Base-by-base conservation (phyloP, 2,888 invertebrate genomes). In the Eubasilissa splendida region DNA sequence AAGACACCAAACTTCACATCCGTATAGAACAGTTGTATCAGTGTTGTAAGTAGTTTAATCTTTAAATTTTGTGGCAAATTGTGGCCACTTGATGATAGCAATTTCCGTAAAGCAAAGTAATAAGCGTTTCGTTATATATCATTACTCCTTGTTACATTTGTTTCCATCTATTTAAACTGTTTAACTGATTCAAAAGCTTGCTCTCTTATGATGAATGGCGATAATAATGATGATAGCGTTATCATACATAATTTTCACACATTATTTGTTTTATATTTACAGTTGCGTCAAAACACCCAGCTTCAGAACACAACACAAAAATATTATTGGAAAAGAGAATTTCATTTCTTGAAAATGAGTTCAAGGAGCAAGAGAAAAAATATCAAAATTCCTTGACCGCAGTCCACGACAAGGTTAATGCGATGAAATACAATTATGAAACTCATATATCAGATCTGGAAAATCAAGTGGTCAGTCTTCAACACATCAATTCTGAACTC, bases 361-460 rank as follows among this genome's bases (percentile, higher is more conserved):
- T 95, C 59, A 92, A 92, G 86, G 92, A 92, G 77, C 94, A 95
- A 86, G 95, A 95, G 85, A 89, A 91, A 31, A 92, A 94, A 86
- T 94, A 94, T 14, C 93, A 94, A 83, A 92, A 93, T 85, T 93
- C 95, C 76, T 87, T 95, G 83, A 86, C 93, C 33, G 95, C 95
- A 74, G 92, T 96, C 14, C 95, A 95, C 87, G 94, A 93, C 79
- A 95, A 95, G 85, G 95, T 95, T 86, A 92, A 93, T 58, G 94
- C 94, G 66, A 94, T 95, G 91, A 95, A 95, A 87, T 91, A 92
- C 79, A 95, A 95, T 86, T 95, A 95, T 85, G 94, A 94, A 84
- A 92, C 90, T 58, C 95, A 95, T 85, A 94, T 95, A 79, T 93
- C 93, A 84, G 94, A 94, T 85, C 89, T 94, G n/a, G 94, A 94